Conservation (phyloP, 2,888 invertebrate genomes). For the Brachyptera risi region DNA sequence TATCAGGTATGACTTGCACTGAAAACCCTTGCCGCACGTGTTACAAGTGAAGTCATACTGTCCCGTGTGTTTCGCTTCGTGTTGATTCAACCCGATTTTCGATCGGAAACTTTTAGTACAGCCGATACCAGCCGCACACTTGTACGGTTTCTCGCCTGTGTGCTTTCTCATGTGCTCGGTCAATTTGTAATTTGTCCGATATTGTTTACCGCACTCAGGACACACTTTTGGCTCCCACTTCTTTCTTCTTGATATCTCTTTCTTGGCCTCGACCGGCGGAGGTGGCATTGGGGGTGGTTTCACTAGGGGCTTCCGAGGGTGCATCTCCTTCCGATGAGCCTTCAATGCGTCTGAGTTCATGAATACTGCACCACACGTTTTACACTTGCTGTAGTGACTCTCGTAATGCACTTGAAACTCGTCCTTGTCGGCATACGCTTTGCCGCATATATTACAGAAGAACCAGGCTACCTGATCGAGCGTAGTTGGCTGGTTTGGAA, state of each 20-base stretch:
- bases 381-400: constrained; percentile 45
- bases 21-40: constrained; percentile 58
- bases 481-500: constrained; percentile 24
- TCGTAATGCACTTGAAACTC: constrained; percentile 45
- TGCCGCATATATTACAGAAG: constrained; percentile 46
- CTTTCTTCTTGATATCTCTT: constrained; percentile 37
- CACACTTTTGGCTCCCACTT: constrained; percentile 50
- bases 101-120: constrained; percentile 58
- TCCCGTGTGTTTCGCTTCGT: constrained; percentile 57
- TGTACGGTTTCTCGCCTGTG: constrained; percentile 57
- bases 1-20: constrained; percentile 56
- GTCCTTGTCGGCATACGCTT: constrained; percentile 41
- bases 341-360: constrained; percentile 47
- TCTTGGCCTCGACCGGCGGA: constrained; percentile 28
- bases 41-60: constrained; percentile 55
- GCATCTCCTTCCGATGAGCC: constrained; percentile 42
- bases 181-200: constrained; percentile 54
- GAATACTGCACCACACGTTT: constrained; percentile 47
- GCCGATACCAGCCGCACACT: constrained; percentile 50
- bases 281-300: neutral
- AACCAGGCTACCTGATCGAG: constrained; percentile 32
- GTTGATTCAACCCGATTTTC: constrained; percentile 57
- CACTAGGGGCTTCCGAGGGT: constrained; percentile 30
- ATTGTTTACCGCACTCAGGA: constrained; percentile 54
- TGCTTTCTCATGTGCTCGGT: constrained; percentile 52